These are phyloP conservation scores for Ochropacha duplaris DNA, from an alignment of 2,888 invertebrate genomes.

Conservation along the genomic window DNA sequence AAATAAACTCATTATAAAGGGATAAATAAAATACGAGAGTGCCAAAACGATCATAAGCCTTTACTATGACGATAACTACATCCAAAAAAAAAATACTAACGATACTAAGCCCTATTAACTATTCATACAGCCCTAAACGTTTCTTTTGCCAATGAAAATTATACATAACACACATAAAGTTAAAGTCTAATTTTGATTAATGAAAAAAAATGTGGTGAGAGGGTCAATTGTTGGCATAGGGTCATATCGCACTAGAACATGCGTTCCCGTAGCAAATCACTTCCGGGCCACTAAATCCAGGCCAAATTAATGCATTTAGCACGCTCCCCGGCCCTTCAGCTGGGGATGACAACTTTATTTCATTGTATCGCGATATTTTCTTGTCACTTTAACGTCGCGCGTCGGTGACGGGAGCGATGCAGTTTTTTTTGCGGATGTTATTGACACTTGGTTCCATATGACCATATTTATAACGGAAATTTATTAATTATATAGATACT, in stretches of 20 bases:
- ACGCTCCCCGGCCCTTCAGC: slow-evolving; percentile 73
- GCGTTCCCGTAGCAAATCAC: slow-evolving; percentile 83
- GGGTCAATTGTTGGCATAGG: slow-evolving; percentile 69
- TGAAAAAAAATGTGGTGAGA: slow-evolving; percentile 46
- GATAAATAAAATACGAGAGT: slow-evolving; percentile 28
- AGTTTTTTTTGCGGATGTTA: slow-evolving; percentile 33
- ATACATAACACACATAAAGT: slow-evolving; percentile 26
- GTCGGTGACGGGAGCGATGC: slow-evolving; percentile 48
- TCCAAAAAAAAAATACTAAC: slow-evolving; percentile 63
- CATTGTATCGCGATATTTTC: slow-evolving; percentile 79
- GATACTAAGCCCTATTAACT: slow-evolving; percentile 56
- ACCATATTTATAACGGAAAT: too few relatives aligned
- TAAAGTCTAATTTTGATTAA: slow-evolving; percentile 57
- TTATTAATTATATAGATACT: too few relatives aligned
- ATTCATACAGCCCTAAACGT: slow-evolving; percentile 50
- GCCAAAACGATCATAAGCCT: slow-evolving; percentile 51
- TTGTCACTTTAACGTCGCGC: slow-evolving; percentile 72
- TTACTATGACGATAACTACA: slow-evolving; percentile 48
- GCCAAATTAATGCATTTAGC: slow-evolving; percentile 83
- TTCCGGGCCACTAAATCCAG: slow-evolving; percentile 82
- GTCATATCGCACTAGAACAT: slow-evolving; percentile 72
- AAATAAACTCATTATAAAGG: background rate
- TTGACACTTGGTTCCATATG: slow-evolving; percentile 21
- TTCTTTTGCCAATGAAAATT: slow-evolving; percentile 31
- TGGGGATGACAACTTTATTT: slow-evolving; percentile 83